Evolutionary conservation across 2,888 invertebrate species (phyloP), one percentile per base, ranked within the genome.

Genomic region (Chrysolina americana): DNA sequence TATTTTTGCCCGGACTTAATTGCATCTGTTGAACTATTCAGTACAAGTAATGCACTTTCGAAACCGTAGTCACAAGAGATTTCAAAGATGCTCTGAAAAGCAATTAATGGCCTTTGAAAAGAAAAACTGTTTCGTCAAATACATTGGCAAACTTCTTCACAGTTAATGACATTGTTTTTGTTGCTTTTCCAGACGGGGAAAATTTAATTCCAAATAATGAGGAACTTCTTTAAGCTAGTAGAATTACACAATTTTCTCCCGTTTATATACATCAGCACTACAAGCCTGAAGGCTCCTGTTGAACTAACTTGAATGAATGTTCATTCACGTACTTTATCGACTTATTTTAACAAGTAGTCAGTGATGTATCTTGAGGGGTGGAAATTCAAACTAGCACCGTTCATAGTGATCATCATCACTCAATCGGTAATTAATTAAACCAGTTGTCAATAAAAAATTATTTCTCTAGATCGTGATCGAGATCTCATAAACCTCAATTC

Each of bases 141-240:
- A 44, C 47, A 66, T 23, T 50, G 44, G 62, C 69, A 69, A 74
- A 74, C 63, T 71, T 72, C 68, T 66, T 72, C 62, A 44, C 64
- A 63, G 74, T 75, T 77, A 73, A 77, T 75, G 74, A 72, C 73
- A 73, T 66, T 73, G 72, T 75, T 73, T 73, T 73, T 72, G 75
- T 68, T 63, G 44, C 28, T 41, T 53, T 62, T 36, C 28, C 48
- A 36, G 47, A 66, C 21, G 48, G 36, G 53, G 53, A 68, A 53
- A 68, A 70, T 36, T 63, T 63, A 63, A 70, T 70, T 70, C 63
- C 70, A 50, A 70, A 70, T 70, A 70, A 70, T 70, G 70, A 59
- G 70, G 63, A 63, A 70, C 70, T 70, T 70, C 70, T 70, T 70
- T 62, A 17, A 28, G 48, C 9, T 44, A 48, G 62, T 63, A 36